Evolutionary conservation across 1,140 invertebrate species (phyloP).

Genomic region (Goniozus legneri): DNA sequence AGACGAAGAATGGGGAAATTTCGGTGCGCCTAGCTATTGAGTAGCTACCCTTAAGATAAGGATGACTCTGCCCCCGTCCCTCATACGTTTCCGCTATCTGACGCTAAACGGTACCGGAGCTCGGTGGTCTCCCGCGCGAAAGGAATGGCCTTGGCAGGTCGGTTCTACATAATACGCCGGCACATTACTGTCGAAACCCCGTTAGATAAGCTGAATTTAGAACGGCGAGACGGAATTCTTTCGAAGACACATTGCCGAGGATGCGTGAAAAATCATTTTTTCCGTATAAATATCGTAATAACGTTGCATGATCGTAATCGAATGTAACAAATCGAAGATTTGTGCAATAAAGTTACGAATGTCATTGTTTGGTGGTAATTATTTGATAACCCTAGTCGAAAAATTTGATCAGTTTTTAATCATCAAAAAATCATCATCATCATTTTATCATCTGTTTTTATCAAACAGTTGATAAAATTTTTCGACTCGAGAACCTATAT

Average conservation of each 20-base stretch:
- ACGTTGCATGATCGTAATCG: too few relatives aligned
- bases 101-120: slow-evolving; percentile 37
- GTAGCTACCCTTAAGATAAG: slow-evolving; percentile 52
- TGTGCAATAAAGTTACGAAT: neutral
- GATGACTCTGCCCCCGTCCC: slow-evolving; percentile 39
- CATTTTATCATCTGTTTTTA: too few relatives aligned
- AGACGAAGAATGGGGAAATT: slow-evolving; percentile 27
- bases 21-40: slow-evolving; percentile 45
- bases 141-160: slow-evolving; percentile 38
- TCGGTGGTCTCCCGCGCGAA: slow-evolving; percentile 42
- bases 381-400: too few relatives aligned
- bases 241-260: slow-evolving; percentile 13
- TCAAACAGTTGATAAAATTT: too few relatives aligned
- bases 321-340: neutral
- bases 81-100: slow-evolving; percentile 45
- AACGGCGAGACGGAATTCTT: slow-evolving; percentile 38
- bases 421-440: too few relatives aligned
- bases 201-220: slow-evolving; percentile 45
- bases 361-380: too few relatives aligned
- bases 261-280: slow-evolving; percentile 25
- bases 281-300: neutral
- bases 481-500: too few relatives aligned
- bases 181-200: slow-evolving; percentile 44
- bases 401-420: too few relatives aligned
- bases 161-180: slow-evolving; percentile 46